Evolutionary conservation across 2,113 vertebrate species (phyloP), one percentile per base, ranked within the genome.

Genomic region (Caranx ignobilis): DNA sequence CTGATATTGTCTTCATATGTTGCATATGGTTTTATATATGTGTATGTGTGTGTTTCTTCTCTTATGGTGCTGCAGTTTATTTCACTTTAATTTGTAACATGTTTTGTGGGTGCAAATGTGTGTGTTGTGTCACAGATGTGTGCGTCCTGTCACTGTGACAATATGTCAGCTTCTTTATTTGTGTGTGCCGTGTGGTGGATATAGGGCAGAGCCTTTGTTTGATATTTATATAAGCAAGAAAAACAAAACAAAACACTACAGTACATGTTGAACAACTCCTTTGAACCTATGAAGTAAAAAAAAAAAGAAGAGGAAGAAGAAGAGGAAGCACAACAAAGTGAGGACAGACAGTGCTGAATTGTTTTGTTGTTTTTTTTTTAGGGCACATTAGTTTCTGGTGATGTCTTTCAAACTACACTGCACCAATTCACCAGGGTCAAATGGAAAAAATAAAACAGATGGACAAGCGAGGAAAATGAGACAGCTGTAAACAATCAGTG

Each of bases 401-500:
- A 74, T 37, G 18, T 63, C 50, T 63, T 79, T 47, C 32, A 77
- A 78, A 74, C 65, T 63, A 73, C 87, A 87, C 70, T 80, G 56
- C 43, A 60, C 32, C 63, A 21, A 80, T 68, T 82, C 26, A 56
- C 64, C 43, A 79, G 43, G 52, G 82, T 74, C 4, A 77, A 75
- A 81, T 15, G 48, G 43, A 43, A 43, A 13, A 60, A 34, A 70
- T 19, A 57, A 66, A 52, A 66, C 64, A 55, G 19, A 55, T 47
- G 64, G 62, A 78, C 70, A 75, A 81, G 62, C 32, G 52, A 69
- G 72, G 43, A 73, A 81, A 79, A 89, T 69, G 21, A 77, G 71
- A 76, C 55, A 64, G 4, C 37, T 45, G 15, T 55, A 77, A 70
- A 82, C 7, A 9, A 59, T 54, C 39, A 77, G 37, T 76, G 43